These are phyloP conservation scores for Chrysolina haemoptera DNA, from an alignment of 2,888 invertebrate species.

Conservation along the genomic window DNA sequence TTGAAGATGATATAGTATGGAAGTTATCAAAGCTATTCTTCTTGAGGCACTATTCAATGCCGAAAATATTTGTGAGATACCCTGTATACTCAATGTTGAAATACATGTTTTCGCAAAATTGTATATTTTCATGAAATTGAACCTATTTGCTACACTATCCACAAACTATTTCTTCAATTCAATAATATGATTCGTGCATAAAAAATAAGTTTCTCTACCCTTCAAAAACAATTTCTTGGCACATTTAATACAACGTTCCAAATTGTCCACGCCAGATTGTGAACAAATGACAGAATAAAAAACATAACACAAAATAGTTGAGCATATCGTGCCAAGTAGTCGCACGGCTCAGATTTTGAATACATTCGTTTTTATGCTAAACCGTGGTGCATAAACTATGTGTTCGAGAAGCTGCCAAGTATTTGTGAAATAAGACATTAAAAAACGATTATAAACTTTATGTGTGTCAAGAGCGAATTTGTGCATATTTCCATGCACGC, in stretches of 20 bases:
- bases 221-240: background rate
- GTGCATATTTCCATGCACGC: background rate
- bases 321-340: slow-evolving; percentile 11
- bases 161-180: background rate
- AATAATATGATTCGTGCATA: background rate
- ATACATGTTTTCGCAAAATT: too few species aligned
- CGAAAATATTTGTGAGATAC: too few species aligned
- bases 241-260: background rate
- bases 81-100: too few species aligned
- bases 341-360: slow-evolving; percentile 10
- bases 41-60: too few species aligned
- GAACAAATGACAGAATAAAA: background rate
- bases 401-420: background rate
- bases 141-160: too few species aligned
- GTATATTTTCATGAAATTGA: too few species aligned
- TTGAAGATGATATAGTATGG: too few species aligned
- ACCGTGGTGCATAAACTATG: background rate
- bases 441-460: background rate
- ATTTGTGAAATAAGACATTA: slow-evolving; percentile 6
- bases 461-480: slow-evolving; percentile 1
- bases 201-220: too few species aligned
- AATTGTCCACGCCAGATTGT: background rate
- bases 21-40: too few species aligned
- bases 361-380: background rate
- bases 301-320: background rate